These are phyloP conservation scores for Pseudoatta argentina DNA, from an alignment of 1,140 invertebrate genomes.

Conservation along the genomic window DNA sequence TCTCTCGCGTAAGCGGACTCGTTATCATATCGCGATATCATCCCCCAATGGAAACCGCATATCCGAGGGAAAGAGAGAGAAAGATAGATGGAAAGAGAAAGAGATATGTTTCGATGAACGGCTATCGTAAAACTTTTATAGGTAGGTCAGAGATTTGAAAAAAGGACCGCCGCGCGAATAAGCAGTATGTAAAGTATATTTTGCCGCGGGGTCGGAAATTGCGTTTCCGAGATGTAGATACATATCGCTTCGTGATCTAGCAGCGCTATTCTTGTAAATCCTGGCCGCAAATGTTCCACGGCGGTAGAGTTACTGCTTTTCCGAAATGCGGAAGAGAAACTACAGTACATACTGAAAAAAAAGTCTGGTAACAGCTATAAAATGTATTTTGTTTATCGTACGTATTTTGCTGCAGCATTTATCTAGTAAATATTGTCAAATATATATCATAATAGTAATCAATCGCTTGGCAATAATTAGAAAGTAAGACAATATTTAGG, in stretches of 20 bases:
- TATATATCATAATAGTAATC: too few species aligned
- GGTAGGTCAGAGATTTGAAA: conserved; percentile 39
- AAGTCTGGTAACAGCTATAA: background rate
- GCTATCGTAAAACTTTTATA: background rate
- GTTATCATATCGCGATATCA: conserved; percentile 49
- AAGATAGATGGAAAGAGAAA: background rate
- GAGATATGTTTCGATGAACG: background rate
- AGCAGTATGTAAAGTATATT: conserved; percentile 23
- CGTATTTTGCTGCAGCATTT: too few species aligned
- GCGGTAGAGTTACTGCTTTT: conserved; percentile 5
- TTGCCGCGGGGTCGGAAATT: conserved; percentile 37
- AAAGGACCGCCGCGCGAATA: background rate
- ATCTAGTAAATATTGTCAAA: too few species aligned
- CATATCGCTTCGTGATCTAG: conserved; percentile 31
- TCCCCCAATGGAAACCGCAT: background rate
- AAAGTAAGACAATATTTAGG: too few species aligned
- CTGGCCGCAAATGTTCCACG: conserved; percentile 36
- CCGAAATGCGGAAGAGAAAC: conserved; percentile 29
- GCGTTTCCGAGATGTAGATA: conserved; percentile 42
- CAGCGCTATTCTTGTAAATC: conserved; percentile 53
- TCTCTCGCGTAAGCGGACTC: conserved; percentile 12
- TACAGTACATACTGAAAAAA: background rate
- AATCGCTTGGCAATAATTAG: too few species aligned
- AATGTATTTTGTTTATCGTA: too few species aligned
- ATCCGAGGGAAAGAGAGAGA: background rate